phyloP scores from a whole-genome alignment of 2,113 vertebrate genomes.

The Setophaga petechia region DNA sequence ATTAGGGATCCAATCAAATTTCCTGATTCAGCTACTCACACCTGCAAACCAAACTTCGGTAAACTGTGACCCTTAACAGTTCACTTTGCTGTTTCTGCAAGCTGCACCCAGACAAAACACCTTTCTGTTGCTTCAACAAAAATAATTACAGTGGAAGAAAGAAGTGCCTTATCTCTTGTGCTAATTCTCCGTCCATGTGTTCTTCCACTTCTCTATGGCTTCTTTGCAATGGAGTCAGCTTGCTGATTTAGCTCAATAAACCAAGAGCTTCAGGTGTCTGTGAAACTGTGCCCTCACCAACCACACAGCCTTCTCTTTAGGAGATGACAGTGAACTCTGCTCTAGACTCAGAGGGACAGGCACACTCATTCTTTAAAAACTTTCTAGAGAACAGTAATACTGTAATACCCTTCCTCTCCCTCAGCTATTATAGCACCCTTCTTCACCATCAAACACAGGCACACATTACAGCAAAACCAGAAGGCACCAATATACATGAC shows the following conservation, averaged over 20 bases:
- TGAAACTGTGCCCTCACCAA: not conserved
- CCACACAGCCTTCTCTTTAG: not conserved
- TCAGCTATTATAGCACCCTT: not conserved
- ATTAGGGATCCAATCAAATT: not conserved
- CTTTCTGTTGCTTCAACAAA: not conserved
- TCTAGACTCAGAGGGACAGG: not conserved
- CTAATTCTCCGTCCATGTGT: not conserved
- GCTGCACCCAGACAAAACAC: not conserved
- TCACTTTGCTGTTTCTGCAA: not conserved
- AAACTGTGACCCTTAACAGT: not conserved
- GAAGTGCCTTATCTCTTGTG: fast-evolving
- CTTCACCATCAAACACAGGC: not conserved
- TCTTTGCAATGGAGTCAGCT: not conserved
- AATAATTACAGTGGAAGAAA: not conserved
- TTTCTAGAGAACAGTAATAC: not conserved
- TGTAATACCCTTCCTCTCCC: not conserved
- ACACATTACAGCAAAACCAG: not conserved
- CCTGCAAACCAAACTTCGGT: not conserved
- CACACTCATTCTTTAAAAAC: not conserved
- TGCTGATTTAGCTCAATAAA: not conserved
- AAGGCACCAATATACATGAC: not conserved
- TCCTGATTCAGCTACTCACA: not conserved
- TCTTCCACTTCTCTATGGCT: not conserved
- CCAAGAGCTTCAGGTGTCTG: not conserved
- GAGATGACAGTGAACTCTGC: not conserved